Percentiles rank a stretch among this genome's conserved stretches.
These are phyloP conservation scores for Drosophila formosana DNA, from an alignment of 2,888 invertebrate species.

Conservation along the genomic window DNA sequence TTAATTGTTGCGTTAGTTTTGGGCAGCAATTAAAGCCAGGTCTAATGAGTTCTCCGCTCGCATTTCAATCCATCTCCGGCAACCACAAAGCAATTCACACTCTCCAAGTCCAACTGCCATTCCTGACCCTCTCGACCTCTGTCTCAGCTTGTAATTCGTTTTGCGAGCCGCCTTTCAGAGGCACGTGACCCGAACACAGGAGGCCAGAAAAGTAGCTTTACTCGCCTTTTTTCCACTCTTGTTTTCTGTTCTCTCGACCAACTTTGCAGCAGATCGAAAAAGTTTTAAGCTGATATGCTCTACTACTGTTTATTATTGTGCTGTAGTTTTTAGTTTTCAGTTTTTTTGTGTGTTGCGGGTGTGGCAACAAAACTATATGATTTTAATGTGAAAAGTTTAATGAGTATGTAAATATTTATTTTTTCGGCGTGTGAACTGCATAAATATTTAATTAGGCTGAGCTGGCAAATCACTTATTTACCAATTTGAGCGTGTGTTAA, in stretches of 20 bases:
- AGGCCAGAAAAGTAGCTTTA: conserved; percentile 33
- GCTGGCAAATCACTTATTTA: conserved; percentile 26
- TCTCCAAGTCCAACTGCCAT: background rate
- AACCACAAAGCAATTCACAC: conserved; percentile 37
- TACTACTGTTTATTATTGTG: conserved; percentile 41
- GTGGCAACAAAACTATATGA: conserved; percentile 30
- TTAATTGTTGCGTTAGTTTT: conserved; percentile 19
- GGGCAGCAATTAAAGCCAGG: conserved; percentile 44
- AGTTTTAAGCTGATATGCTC: conserved; percentile 56
- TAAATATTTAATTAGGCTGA: conserved; percentile 39
- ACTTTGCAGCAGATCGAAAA: conserved; percentile 65
- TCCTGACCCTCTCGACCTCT: conserved; percentile 2
- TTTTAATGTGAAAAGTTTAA: conserved; percentile 75
- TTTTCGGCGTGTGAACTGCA: conserved; percentile 13
- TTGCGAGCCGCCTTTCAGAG: conserved; percentile 11
- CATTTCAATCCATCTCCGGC: conserved; percentile 40
- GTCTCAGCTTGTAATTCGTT: conserved; percentile 34
- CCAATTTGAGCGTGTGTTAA: conserved; percentile 41
- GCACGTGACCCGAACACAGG: conserved; percentile 47
- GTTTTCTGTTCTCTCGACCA: conserved; percentile 13
- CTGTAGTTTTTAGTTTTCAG: conserved; percentile 29
- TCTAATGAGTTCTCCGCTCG: conserved; percentile 28
- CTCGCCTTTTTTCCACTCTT: conserved; percentile 3
- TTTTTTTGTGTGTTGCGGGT: conserved; percentile 13
- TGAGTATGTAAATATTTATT: conserved; percentile 76